Conservation (phyloP, 2,888 invertebrate genomes). For the Nebria brevicollis region DNA sequence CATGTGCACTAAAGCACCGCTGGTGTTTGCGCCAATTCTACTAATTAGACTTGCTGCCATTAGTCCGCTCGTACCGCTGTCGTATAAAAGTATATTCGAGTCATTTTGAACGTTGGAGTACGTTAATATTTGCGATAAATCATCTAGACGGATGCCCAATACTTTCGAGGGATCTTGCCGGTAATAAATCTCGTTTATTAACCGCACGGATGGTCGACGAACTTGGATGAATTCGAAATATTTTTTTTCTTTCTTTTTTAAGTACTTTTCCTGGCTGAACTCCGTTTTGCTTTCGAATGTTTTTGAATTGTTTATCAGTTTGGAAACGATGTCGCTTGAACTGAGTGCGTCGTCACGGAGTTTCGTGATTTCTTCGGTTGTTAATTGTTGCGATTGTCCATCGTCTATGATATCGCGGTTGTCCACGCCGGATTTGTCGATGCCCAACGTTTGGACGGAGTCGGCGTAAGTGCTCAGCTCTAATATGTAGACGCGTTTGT, state of each 20-base stretch:
- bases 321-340: slow-evolving; percentile 85
- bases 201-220: slow-evolving; percentile 80
- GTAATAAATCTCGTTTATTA: slow-evolving; percentile 87
- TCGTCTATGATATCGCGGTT: slow-evolving; percentile 86
- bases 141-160: slow-evolving; percentile 84
- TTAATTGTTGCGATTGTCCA: slow-evolving; percentile 83
- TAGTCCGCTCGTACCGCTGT: slow-evolving; percentile 88
- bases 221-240: slow-evolving; percentile 87
- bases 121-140: slow-evolving; percentile 87
- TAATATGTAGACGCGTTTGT: slow-evolving; percentile 66
- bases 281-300: slow-evolving; percentile 92
- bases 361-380: slow-evolving; percentile 83
- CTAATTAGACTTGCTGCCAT: slow-evolving; percentile 85
- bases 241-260: slow-evolving; percentile 94
- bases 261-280: slow-evolving; percentile 92
- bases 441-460: slow-evolving; percentile 71
- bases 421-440: slow-evolving; percentile 77
- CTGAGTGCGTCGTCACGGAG: slow-evolving; percentile 80
- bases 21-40: slow-evolving; percentile 74
- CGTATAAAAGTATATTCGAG: slow-evolving; percentile 84
- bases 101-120: slow-evolving; percentile 82
- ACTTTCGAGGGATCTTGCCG: slow-evolving; percentile 80
- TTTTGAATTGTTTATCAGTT: slow-evolving; percentile 89
- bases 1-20: slow-evolving; percentile 76
- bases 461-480: slow-evolving; percentile 69